A percentile compares a stretch with the other conserved stretches of the same genome.
These are phyloP conservation scores for Iphiclides podalirius DNA, from an alignment of 2,888 invertebrate genomes.

Conservation along the genomic window DNA sequence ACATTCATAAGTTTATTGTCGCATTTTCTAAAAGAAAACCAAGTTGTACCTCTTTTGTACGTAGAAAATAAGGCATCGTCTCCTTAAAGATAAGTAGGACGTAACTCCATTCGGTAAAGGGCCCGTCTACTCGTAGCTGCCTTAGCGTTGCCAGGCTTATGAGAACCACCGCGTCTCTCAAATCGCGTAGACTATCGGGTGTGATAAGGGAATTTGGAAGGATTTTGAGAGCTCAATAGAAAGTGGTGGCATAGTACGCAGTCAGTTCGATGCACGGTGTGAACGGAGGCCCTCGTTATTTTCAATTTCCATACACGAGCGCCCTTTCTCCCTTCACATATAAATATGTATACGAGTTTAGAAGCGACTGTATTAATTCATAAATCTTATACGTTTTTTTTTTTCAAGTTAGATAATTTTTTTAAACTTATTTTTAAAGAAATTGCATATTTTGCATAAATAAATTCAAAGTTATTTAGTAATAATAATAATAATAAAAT, in stretches of 20 bases:
- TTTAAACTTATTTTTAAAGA: too few relatives aligned
- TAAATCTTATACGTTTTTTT: conserved; percentile 77
- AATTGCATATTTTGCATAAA: too few relatives aligned
- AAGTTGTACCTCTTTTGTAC: conserved; percentile 58
- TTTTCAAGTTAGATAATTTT: too few relatives aligned
- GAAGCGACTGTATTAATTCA: conserved; percentile 69
- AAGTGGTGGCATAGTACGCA: conserved; percentile 58
- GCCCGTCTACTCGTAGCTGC: conserved; percentile 68
- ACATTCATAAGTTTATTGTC: conserved; percentile 49
- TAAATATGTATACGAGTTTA: conserved; percentile 51
- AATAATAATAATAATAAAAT: too few relatives aligned
- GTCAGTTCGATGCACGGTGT: conserved; percentile 71
- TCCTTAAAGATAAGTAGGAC: conserved; percentile 76
- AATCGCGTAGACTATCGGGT: conserved; percentile 53
- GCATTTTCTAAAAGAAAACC: conserved; percentile 57
- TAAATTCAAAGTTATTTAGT: too few relatives aligned
- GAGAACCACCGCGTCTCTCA: conserved; percentile 54
- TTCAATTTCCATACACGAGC: conserved; percentile 78
- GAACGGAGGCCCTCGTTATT: conserved; percentile 77
- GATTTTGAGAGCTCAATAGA: conserved; percentile 55
- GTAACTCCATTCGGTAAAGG: conserved; percentile 78
- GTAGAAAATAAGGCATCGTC: conserved; percentile 74
- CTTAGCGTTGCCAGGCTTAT: conserved; percentile 59
- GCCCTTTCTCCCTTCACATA: conserved; percentile 54
- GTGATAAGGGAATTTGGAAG: conserved; percentile 57